phyloP scores from a whole-genome alignment of 2,113 vertebrate genomes.

The Taurulus bubalis region DNA sequence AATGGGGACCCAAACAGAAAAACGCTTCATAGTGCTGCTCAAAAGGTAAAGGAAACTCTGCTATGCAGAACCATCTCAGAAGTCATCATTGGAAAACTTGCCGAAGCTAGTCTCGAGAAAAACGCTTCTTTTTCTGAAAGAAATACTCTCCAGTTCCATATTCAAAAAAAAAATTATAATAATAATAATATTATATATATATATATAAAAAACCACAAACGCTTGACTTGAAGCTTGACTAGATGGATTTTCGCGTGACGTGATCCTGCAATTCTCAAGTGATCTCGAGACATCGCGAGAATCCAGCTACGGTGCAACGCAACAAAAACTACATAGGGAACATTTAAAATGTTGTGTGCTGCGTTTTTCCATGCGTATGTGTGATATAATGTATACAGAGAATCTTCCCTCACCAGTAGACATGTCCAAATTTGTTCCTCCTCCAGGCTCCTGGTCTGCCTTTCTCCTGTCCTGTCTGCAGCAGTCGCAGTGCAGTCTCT shows the following conservation, averaged over 20 bases:
- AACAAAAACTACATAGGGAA: conserved; percentile 2
- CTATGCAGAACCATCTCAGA: background rate
- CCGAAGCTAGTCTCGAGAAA: too few species aligned
- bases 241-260: background rate
- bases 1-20: background rate
- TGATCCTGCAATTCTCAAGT: background rate
- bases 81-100: background rate
- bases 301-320: background rate
- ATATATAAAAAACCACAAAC: background rate
- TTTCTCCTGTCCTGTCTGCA: conserved; percentile 94
- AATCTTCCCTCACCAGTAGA: conserved; percentile 85
- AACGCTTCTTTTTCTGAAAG: too few species aligned
- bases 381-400: background rate
- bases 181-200: too few species aligned
- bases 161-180: too few species aligned
- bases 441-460: conserved; percentile 92
- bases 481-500: conserved; percentile 89
- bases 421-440: conserved; percentile 87
- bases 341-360: background rate
- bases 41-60: background rate
- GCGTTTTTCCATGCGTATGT: background rate
- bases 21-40: background rate
- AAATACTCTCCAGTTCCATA: background rate
- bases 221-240: background rate
- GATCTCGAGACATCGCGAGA: background rate